Evolutionary conservation across 2,113 vertebrate genomes (phyloP).

Genomic region (Albula goreensis): DNA sequence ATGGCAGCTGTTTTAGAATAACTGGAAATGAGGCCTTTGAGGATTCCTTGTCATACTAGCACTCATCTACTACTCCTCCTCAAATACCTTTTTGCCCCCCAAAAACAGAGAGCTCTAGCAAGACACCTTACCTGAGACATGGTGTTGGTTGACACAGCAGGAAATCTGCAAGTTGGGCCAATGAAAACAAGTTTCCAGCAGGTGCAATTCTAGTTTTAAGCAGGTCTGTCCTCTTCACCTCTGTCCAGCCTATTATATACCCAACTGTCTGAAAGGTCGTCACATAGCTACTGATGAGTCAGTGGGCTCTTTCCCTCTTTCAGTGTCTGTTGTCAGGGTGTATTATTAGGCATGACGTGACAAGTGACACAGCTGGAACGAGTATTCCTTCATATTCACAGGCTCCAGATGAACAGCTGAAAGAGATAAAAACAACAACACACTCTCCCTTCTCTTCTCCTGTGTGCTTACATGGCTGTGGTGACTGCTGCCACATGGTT

Average conservation of each 20-base stretch:
- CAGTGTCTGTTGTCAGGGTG: slow-evolving; percentile 64
- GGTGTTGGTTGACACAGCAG: slow-evolving; percentile 26
- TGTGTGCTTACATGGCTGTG: slow-evolving; percentile 15
- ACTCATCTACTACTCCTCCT: not conserved
- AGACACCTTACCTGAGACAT: slow-evolving; percentile 85
- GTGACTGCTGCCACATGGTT: slow-evolving; percentile 40
- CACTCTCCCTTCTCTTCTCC: not conserved
- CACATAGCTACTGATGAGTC: slow-evolving; percentile 31
- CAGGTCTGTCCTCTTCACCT: slow-evolving; percentile 26
- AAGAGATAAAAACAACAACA: slow-evolving; percentile 30
- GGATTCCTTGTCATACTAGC: not conserved
- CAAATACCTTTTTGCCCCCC: not conserved
- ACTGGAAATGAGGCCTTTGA: not conserved
- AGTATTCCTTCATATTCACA: slow-evolving; percentile 40
- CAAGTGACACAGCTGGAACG: slow-evolving; percentile 47
- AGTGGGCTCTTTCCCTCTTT: slow-evolving; percentile 39
- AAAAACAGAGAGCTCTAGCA: not conserved
- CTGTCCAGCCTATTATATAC: slow-evolving; percentile 59
- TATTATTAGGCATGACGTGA: slow-evolving; percentile 72
- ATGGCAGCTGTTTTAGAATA: not conserved
- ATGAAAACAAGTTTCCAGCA: not conserved
- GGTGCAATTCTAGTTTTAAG: not conserved
- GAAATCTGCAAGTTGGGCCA: slow-evolving; percentile 7
- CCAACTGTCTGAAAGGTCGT: not conserved
- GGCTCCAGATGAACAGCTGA: slow-evolving; percentile 60